Percentiles rank a stretch among this genome's conserved stretches.
phyloP scores from a whole-genome alignment of 1,140 invertebrate species.

The Orchestia grillus region DNA sequence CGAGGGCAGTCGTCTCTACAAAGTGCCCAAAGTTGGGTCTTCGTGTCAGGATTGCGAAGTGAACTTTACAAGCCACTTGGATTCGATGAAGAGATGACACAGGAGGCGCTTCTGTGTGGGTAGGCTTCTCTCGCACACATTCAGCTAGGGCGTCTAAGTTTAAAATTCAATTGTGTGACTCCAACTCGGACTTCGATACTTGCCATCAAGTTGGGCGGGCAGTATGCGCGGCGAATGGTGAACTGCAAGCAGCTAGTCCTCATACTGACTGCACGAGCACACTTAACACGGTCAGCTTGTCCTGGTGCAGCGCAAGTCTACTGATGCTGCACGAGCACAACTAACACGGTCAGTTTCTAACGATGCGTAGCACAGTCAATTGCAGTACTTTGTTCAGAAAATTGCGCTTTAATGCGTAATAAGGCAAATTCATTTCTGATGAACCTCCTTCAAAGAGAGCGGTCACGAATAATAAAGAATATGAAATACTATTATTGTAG shows the following conservation, averaged over 20 bases:
- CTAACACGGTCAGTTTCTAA: too few species aligned
- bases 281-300: too few species aligned
- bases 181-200: neutral
- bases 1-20: neutral
- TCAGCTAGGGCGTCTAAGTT: neutral
- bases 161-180: neutral
- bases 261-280: too few species aligned
- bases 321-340: too few species aligned
- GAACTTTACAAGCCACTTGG: neutral
- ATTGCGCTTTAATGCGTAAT: too few species aligned
- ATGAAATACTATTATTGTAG: neutral
- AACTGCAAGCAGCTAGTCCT: neutral
- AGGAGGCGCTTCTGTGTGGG: neutral
- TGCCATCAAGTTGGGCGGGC: neutral
- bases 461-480: neutral
- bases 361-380: neutral
- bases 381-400: neutral
- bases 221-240: neutral
- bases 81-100: neutral
- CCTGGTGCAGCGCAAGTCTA: too few species aligned
- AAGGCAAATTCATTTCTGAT: neutral
- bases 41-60: conserved; percentile 15
- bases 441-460: neutral
- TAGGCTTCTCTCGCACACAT: neutral
- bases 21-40: neutral